Evolutionary conservation across 2,888 invertebrate species (phyloP).

Genomic region (Ommatoiulus sabulosus): DNA sequence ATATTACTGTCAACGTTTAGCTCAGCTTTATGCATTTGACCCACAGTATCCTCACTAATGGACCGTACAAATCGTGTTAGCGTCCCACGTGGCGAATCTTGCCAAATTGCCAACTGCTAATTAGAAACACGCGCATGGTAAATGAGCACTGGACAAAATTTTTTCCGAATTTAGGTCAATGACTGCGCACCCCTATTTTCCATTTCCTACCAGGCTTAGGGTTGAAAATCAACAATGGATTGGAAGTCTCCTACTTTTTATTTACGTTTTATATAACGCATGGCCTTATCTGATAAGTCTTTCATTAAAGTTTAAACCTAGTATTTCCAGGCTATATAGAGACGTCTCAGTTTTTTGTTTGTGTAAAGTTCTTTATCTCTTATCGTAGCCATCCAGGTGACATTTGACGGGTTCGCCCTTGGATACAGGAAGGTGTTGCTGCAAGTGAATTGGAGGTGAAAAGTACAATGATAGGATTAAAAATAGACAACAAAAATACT

Average conservation of each 20-base stretch:
- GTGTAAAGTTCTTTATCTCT: neutral
- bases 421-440: neutral
- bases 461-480: slow-evolving; percentile 13
- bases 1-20: too few species aligned
- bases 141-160: neutral
- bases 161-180: neutral
- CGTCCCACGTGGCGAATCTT: neutral
- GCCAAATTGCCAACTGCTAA: neutral
- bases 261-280: neutral
- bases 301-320: neutral
- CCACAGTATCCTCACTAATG: too few species aligned
- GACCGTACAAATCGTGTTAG: neutral
- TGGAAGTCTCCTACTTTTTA: neutral
- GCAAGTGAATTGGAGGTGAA: slow-evolving; percentile 4
- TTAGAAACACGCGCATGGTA: neutral
- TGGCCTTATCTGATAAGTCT: neutral
- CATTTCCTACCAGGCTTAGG: neutral
- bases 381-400: neutral
- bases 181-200: neutral
- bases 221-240: neutral
- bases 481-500: neutral
- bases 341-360: neutral
- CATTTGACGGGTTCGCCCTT: slow-evolving; percentile 34
- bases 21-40: too few species aligned
- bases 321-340: neutral